Percentiles rank a stretch among this genome's conserved stretches.
phyloP scores from a whole-genome alignment of 2,113 vertebrate genomes.

The Stegastes partitus region DNA sequence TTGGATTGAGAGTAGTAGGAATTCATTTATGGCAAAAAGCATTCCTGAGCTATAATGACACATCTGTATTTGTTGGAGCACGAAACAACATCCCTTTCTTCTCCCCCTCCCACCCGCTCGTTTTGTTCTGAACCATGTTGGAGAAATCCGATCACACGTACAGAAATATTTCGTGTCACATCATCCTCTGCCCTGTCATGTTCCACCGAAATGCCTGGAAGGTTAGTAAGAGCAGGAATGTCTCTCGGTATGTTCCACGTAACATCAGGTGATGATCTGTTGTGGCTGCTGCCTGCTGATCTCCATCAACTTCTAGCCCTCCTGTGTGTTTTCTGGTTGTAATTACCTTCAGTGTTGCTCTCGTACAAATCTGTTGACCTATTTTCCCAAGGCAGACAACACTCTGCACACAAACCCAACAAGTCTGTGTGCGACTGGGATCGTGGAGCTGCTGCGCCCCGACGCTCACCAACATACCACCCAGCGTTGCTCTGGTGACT shows the following conservation, averaged over 20 bases:
- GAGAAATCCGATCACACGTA: not conserved
- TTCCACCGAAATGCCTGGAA: not conserved
- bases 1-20: not conserved
- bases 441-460: not conserved
- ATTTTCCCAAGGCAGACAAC: conserved; percentile 15
- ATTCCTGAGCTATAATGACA: conserved; percentile 10
- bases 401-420: not conserved
- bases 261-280: not conserved
- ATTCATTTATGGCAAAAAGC: conserved; percentile 3
- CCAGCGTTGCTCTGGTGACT: conserved; percentile 42
- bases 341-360: not conserved
- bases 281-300: not conserved
- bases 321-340: not conserved
- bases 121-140: not conserved
- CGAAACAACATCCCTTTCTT: not conserved
- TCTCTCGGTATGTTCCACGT: not conserved
- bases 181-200: conserved; percentile 5
- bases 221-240: conserved; percentile 4
- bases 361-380: not conserved
- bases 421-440: not conserved
- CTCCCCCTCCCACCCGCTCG: not conserved
- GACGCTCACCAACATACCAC: not conserved
- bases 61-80: conserved; percentile 16
- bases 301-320: not conserved
- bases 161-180: not conserved